phyloP scores from a whole-genome alignment of 2,888 invertebrate species.

The Caenorhabditis japonica region DNA sequence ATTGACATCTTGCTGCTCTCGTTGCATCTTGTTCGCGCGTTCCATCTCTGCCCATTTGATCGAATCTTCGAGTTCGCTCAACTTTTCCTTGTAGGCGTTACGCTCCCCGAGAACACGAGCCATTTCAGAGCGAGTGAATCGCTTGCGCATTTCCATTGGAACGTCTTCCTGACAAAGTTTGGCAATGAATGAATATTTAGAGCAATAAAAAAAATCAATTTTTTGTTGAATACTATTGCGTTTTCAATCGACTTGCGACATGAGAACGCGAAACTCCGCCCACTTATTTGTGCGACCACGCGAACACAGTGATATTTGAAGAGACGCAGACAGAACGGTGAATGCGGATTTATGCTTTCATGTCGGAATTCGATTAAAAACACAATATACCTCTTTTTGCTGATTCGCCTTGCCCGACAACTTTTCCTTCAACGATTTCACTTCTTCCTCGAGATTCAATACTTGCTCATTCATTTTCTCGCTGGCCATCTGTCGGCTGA shows the following conservation, averaged over 20 bases:
- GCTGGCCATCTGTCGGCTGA: conserved; percentile 87
- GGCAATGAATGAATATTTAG: too few relatives aligned
- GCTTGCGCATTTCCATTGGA: conserved; percentile 93
- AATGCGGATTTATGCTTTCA: too few relatives aligned
- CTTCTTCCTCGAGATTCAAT: conserved; percentile 89
- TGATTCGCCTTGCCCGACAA: conserved; percentile 81
- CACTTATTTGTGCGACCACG: too few relatives aligned
- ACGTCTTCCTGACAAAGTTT: conserved; percentile 84
- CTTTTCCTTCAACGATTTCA: conserved; percentile 87
- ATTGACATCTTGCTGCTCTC: conserved; percentile 55
- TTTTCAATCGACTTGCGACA: too few relatives aligned
- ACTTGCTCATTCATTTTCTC: conserved; percentile 87
- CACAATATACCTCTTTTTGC: conserved; percentile 73
- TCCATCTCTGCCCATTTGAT: conserved; percentile 90
- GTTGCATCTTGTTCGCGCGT: conserved; percentile 80
- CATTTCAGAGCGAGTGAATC: conserved; percentile 99
- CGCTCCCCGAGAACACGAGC: conserved; percentile 98
- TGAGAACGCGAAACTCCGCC: too few relatives aligned
- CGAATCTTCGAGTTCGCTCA: conserved; percentile 87
- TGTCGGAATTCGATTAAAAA: too few relatives aligned
- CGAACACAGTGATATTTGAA: too few relatives aligned
- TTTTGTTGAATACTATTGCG: too few relatives aligned
- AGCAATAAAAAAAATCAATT: neutral
- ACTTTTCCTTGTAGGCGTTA: conserved; percentile 96
- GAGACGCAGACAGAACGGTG: too few relatives aligned